These are phyloP conservation scores for Dinoponera quadriceps DNA, from an alignment of 1,140 invertebrate genomes.

Conservation along the genomic window DNA sequence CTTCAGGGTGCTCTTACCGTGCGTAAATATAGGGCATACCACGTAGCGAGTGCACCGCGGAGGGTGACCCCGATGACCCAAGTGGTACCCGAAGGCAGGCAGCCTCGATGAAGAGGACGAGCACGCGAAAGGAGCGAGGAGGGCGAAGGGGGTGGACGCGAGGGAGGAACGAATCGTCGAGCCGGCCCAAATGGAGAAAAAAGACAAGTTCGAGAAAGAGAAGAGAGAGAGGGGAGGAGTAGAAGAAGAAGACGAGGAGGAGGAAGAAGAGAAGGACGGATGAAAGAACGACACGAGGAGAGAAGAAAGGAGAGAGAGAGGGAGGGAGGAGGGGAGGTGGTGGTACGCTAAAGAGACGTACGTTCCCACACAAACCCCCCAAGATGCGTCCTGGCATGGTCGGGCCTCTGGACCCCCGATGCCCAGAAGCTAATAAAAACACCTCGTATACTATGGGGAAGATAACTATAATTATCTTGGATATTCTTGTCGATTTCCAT, in stretches of 20 bases:
- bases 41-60: slow-evolving; percentile 77
- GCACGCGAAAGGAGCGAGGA: slow-evolving; percentile 41
- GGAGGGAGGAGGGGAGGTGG: slow-evolving; percentile 56
- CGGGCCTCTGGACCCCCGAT: slow-evolving; percentile 80
- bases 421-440: slow-evolving; percentile 86
- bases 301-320: slow-evolving; percentile 40
- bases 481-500: no score
- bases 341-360: slow-evolving; percentile 84
- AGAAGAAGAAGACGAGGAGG: slow-evolving; percentile 57
- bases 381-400: slow-evolving; percentile 83
- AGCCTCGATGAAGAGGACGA: slow-evolving; percentile 68
- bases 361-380: slow-evolving; percentile 85
- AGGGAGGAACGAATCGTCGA: slow-evolving; percentile 66
- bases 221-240: slow-evolving; percentile 34
- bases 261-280: slow-evolving; percentile 44
- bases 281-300: slow-evolving; percentile 59
- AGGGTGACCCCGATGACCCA: slow-evolving; percentile 79
- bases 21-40: slow-evolving; percentile 81
- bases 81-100: slow-evolving; percentile 71
- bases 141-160: slow-evolving; percentile 31
- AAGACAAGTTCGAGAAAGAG: slow-evolving; percentile 49
- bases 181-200: slow-evolving; percentile 53
- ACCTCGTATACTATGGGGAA: no score
- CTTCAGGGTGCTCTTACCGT: slow-evolving; percentile 79
- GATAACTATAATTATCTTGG: no score